These are phyloP conservation scores for Gavia stellata DNA, from an alignment of 2,113 vertebrate genomes.

Conservation along the genomic window DNA sequence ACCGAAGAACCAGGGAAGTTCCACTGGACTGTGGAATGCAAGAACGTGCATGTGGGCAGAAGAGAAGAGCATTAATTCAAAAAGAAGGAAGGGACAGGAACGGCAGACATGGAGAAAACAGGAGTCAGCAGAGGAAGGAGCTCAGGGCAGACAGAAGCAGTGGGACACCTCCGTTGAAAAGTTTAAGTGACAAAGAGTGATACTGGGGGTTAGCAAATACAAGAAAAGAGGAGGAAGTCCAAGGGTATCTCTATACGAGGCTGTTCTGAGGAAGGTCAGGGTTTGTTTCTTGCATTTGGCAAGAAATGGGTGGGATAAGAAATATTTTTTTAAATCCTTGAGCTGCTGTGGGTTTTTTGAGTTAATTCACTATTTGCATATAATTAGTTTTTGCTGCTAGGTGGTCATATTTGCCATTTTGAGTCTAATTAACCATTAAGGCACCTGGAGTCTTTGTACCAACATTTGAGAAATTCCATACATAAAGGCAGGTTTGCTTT, in stretches of 20 bases:
- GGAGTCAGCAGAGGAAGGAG: neutral
- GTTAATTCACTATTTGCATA: neutral
- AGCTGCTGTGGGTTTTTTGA: neutral
- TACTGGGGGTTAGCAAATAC: neutral
- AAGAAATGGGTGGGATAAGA: neutral
- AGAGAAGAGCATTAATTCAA: neutral
- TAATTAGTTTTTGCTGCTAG: neutral
- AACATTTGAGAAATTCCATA: neutral
- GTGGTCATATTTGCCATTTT: neutral
- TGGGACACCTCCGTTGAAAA: neutral
- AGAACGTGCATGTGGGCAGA: neutral
- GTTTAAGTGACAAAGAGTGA: neutral
- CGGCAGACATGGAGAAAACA: neutral
- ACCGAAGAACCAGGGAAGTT: neutral
- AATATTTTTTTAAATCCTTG: neutral
- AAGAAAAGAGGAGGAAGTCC: neutral
- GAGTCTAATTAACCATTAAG: slow-evolving; percentile 27
- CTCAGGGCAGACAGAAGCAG: neutral
- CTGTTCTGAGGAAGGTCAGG: neutral
- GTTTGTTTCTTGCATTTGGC: neutral
- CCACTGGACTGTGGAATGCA: neutral
- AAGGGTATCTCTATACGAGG: neutral
- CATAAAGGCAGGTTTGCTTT: neutral
- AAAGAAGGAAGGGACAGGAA: neutral
- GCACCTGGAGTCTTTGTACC: neutral